These are phyloP conservation scores for Drosophila borealis DNA, from an alignment of 2,888 invertebrate genomes.

Conservation along the genomic window DNA sequence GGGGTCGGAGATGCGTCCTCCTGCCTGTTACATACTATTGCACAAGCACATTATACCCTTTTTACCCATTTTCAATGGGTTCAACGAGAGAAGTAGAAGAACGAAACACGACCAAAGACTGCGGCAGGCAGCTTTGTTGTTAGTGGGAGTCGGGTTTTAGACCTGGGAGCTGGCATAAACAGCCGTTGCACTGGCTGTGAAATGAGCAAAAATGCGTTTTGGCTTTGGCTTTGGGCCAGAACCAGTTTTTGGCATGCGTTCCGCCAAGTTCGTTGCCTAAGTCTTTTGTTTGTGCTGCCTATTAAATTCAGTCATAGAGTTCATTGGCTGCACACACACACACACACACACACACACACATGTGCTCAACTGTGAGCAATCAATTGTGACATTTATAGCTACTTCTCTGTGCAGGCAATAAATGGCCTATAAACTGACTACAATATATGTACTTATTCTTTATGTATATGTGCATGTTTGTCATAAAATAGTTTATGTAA, in stretches of 20 bases:
- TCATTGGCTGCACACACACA: slow-evolving; percentile 62
- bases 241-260: slow-evolving; percentile 68
- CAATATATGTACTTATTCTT: slow-evolving; percentile 11
- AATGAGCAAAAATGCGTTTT: slow-evolving; percentile 56
- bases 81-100: not conserved
- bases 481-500: not conserved
- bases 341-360: slow-evolving; percentile 22
- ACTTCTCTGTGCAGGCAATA: slow-evolving; percentile 24
- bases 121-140: slow-evolving; percentile 19
- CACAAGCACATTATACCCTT: too few species aligned
- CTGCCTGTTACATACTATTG: too few species aligned
- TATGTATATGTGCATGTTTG: not conserved
- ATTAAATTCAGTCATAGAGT: slow-evolving; percentile 63
- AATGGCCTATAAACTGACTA: slow-evolving; percentile 34
- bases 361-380: slow-evolving; percentile 22
- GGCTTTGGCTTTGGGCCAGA: slow-evolving; percentile 35
- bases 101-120: not conserved
- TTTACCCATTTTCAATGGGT: too few species aligned
- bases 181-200: slow-evolving; percentile 62
- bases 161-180: slow-evolving; percentile 25
- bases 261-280: slow-evolving; percentile 74
- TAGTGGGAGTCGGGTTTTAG: slow-evolving; percentile 23
- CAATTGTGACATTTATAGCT: slow-evolving; percentile 43
- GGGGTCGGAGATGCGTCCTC: too few species aligned
- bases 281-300: slow-evolving; percentile 69